Percentiles rank a stretch among this genome's conserved stretches.
These are phyloP conservation scores for Hetaerina americana DNA, from an alignment of 1,140 invertebrate genomes.

Conservation along the genomic window DNA sequence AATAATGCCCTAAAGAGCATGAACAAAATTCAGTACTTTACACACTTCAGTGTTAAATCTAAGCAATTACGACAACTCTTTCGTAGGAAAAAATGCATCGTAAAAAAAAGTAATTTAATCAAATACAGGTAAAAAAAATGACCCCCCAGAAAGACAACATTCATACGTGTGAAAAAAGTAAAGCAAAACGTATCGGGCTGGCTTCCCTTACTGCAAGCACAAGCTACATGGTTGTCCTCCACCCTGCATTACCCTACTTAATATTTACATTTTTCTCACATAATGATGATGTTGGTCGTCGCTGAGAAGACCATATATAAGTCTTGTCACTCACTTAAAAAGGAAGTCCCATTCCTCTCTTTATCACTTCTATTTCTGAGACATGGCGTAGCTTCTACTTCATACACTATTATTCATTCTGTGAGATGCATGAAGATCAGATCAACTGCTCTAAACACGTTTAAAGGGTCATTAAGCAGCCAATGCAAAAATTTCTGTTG, in stretches of 20 bases:
- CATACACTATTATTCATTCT: neutral
- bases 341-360: neutral
- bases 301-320: neutral
- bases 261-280: neutral
- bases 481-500: too few species aligned
- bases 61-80: too few species aligned
- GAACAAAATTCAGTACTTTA: too few species aligned
- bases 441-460: neutral
- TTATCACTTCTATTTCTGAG: neutral
- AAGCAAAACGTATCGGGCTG: too few species aligned
- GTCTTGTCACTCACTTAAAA: neutral
- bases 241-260: neutral
- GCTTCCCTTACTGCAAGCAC: neutral
- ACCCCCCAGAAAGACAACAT: too few species aligned
- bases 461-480: neutral
- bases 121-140: too few species aligned
- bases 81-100: too few species aligned
- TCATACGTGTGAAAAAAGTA: too few species aligned
- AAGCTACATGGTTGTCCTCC: neutral
- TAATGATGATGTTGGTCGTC: neutral
- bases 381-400: neutral
- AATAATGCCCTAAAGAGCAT: too few species aligned
- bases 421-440: neutral
- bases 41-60: too few species aligned
- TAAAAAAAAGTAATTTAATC: too few species aligned